These are phyloP conservation scores for Troilus luridus DNA, from an alignment of 2,888 invertebrate species.

Conservation along the genomic window DNA sequence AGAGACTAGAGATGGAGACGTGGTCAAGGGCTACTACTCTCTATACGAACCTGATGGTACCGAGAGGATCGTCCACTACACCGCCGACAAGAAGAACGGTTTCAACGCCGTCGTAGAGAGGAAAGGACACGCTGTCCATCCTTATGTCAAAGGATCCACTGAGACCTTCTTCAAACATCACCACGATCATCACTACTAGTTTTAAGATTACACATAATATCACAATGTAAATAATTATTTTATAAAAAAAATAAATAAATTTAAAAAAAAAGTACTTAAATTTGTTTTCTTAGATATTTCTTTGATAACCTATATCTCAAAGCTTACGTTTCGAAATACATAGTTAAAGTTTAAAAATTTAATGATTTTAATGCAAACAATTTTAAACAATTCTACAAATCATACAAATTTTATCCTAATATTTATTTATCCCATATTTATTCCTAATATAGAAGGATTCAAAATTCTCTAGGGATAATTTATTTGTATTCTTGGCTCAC, in stretches of 20 bases:
- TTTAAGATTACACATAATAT: neutral
- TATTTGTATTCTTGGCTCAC: no score
- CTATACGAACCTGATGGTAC: conserved; percentile 65
- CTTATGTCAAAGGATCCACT: neutral
- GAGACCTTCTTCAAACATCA: conserved; percentile 38
- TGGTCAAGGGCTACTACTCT: conserved; percentile 67
- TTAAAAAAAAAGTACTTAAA: no score
- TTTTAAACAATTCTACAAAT: no score
- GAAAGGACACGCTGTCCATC: conserved; percentile 63
- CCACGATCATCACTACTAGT: neutral
- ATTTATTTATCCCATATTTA: no score
- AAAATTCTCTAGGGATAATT: no score
- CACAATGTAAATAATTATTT: neutral
- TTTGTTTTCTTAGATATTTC: no score
- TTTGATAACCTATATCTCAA: no score
- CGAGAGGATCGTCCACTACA: conserved; percentile 66
- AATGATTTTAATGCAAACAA: no score
- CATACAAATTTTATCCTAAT: no score
- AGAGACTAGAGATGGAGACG: conserved; percentile 54
- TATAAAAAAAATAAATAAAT: neutral
- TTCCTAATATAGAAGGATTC: no score
- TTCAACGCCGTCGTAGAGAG: conserved; percentile 66
- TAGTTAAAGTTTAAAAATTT: no score
- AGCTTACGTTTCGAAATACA: no score
- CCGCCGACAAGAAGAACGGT: conserved; percentile 66